A percentile compares a stretch with the other conserved stretches of the same genome.
Evolutionary conservation across 2,113 vertebrate species (phyloP).

Genomic region (Melanocharis versteri): DNA sequence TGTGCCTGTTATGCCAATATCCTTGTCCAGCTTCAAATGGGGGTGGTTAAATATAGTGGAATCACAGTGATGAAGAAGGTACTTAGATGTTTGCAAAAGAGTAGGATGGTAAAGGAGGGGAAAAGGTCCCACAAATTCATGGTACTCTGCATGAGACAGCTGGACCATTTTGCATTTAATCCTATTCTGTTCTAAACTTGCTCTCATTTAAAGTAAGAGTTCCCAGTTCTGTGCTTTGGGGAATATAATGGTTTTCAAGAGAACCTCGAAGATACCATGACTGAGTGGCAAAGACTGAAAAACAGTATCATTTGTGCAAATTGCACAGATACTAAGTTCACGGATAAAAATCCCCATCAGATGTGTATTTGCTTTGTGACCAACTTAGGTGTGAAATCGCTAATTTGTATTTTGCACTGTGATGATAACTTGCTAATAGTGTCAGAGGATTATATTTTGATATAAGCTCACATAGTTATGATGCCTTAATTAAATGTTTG

Average conservation of each 20-base stretch:
- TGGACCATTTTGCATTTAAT: background rate
- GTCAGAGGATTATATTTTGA: background rate
- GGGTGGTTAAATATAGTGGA: background rate
- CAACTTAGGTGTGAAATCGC: background rate
- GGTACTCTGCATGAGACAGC: background rate
- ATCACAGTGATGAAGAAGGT: background rate
- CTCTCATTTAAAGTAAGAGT: background rate
- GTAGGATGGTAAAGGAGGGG: background rate
- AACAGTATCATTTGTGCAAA: background rate
- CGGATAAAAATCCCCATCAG: background rate
- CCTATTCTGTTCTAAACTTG: background rate
- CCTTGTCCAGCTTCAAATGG: background rate
- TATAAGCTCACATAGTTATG: background rate
- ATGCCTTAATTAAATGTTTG: conserved; percentile 24
- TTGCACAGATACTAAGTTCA: background rate
- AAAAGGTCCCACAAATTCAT: background rate
- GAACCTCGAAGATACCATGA: background rate
- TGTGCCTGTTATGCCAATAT: background rate
- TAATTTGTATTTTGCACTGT: background rate
- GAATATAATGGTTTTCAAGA: background rate
- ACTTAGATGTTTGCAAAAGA: background rate
- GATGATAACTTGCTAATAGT: background rate
- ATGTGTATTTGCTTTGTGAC: background rate
- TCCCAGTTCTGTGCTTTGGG: background rate
- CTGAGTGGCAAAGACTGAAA: background rate